phyloP scores from a whole-genome alignment of 2,888 invertebrate genomes.

The Aleiodes leptofemur region DNA sequence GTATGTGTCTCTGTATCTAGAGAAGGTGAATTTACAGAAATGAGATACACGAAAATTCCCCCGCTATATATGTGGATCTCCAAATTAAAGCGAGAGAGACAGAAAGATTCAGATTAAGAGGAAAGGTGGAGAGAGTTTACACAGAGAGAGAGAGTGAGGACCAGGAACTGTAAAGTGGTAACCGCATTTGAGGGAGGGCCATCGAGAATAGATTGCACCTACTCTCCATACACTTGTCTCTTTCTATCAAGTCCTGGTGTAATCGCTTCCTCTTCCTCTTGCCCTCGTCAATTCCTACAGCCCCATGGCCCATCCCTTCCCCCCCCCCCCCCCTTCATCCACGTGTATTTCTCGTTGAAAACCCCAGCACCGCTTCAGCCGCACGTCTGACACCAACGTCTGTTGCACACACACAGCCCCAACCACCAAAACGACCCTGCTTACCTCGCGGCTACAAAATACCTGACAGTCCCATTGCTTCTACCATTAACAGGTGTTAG shows the following conservation, averaged over 20 bases:
- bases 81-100: neutral
- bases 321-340: neutral
- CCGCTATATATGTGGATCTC: no score
- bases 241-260: slow-evolving; percentile 20
- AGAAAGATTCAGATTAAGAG: slow-evolving; percentile 40
- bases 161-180: slow-evolving; percentile 67
- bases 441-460: slow-evolving; percentile 68
- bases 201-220: slow-evolving; percentile 69
- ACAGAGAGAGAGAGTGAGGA: slow-evolving; percentile 35
- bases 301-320: neutral
- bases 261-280: no score
- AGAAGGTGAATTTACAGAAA: slow-evolving; percentile 17
- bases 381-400: slow-evolving; percentile 64
- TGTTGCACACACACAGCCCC: slow-evolving; percentile 57
- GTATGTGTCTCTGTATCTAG: neutral
- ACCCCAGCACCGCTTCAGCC: slow-evolving; percentile 40
- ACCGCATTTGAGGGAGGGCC: slow-evolving; percentile 64
- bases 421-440: slow-evolving; percentile 60
- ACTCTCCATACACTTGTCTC: slow-evolving; percentile 24
- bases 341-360: neutral
- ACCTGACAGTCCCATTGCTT: slow-evolving; percentile 67
- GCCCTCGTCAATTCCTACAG: no score
- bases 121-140: slow-evolving; percentile 59
- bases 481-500: slow-evolving; percentile 69
- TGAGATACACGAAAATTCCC: neutral